Evolutionary conservation across 2,113 vertebrate genomes (phyloP).

Genomic region (Nycticorax nycticorax): DNA sequence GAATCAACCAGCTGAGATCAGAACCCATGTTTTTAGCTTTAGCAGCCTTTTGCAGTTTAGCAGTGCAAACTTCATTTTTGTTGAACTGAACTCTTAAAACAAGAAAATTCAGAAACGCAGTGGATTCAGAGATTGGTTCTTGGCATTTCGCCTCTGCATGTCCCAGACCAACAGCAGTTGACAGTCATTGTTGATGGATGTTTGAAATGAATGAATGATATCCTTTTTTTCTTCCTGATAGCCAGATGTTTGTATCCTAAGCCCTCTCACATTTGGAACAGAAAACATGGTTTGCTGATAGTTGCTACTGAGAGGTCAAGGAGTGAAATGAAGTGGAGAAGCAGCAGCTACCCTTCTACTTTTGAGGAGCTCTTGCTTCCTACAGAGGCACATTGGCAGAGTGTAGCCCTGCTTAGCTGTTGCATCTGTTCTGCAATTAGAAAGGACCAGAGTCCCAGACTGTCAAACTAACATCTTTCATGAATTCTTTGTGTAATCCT

Average conservation of each 20-base stretch:
- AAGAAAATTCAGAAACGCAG: neutral
- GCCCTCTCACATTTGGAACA: neutral
- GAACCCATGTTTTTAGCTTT: neutral
- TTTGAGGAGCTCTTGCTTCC: neutral
- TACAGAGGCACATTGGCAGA: neutral
- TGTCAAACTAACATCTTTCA: neutral
- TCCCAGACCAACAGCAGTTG: neutral
- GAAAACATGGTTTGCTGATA: neutral
- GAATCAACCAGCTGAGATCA: neutral
- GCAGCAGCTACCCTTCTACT: neutral
- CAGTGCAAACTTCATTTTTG: neutral
- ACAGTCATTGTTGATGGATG: constrained; percentile 29
- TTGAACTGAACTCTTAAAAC: neutral
- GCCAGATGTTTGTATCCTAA: constrained; percentile 9
- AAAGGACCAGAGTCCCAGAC: neutral
- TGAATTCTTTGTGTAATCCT: neutral
- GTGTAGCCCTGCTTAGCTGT: neutral
- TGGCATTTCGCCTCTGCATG: neutral
- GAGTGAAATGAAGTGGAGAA: neutral
- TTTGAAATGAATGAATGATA: constrained; percentile 1
- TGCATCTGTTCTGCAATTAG: neutral
- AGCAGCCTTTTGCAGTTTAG: neutral
- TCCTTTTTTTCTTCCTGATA: neutral
- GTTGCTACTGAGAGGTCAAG: constrained; percentile 4
- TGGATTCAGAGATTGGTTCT: neutral